Evolutionary conservation across 2,888 invertebrate species (phyloP), one percentile per base, ranked within the genome.

Genomic region (Drosophila pseudotalamancana): DNA sequence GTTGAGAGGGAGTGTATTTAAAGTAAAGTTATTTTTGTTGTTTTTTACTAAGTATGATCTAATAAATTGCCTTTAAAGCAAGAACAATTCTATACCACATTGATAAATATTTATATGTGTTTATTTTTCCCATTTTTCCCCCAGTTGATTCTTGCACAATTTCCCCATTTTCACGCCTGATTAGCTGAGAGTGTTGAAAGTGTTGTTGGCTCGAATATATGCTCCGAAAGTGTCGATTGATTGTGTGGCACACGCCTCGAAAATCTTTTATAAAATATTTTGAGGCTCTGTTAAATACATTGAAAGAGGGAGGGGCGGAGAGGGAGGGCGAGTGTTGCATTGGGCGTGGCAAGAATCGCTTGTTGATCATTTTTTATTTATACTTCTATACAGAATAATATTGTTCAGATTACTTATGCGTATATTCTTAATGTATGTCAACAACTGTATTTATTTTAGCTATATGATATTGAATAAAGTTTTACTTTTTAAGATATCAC

Each of bases 111-210:
- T 68, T 79, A 68, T 72, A 57, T 64, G 57, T 53, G 60, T 57
- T 82, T 57, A 51, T 73, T 63, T 77, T 55, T 56, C 19, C 32
- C 16, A 4, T 40, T 23, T 8, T 39, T 23, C 34, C 46, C 39
- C 4, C 6, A 35, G 12, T 16, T 11, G 11, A 23, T 34, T 66
- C 72, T 76, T 83, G 39, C 59, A 35, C 62, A 83, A 73, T 60
- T 55, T 34, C 40, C 60, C 56, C 70, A 79, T 77, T 80, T 84
- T 62, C 65, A 70, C 59, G 76, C 82, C 76, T 84, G 85, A 82
- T 82, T 87, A 76, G 82, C 49, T 62, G 48, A 50, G 45, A 31
- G 81, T 72, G 82, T 81, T 87, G 87, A 82, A 82, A 82, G 61
- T 60, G 57, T 75, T 65, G 72, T 72, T 84, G 59, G 40, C 59